A percentile compares a stretch with the other conserved stretches of the same genome.
Conservation (phyloP, 1,140 invertebrate genomes). For the Platyscapa corneri region DNA sequence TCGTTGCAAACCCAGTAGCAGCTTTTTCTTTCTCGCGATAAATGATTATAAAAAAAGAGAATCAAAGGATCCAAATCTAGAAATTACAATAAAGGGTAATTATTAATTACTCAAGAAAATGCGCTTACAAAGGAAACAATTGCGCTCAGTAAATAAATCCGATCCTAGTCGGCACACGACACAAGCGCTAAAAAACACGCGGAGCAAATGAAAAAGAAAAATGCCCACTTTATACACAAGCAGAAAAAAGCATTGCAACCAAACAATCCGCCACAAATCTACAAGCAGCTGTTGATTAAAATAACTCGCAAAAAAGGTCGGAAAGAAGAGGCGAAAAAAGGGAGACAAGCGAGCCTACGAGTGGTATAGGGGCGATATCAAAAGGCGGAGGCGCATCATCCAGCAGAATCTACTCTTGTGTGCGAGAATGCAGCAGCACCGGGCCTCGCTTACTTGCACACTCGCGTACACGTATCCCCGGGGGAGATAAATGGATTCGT, state of each 20-base stretch:
- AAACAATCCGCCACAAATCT: slow-evolving; percentile 1
- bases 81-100: background rate
- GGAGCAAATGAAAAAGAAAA: background rate
- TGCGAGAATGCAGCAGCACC: background rate
- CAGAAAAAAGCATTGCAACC: background rate
- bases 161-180: background rate
- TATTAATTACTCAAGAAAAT: background rate
- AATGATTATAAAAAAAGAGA: too few species aligned
- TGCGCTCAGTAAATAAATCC: background rate
- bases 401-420: background rate
- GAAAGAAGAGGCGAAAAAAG: background rate
- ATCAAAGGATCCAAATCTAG: background rate
- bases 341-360: background rate
- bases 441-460: background rate
- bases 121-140: background rate
- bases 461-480: background rate
- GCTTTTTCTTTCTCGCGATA: too few species aligned
- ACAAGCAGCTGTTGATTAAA: slow-evolving; percentile 36
- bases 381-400: slow-evolving; percentile 12
- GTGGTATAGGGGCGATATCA: slow-evolving; percentile 6
- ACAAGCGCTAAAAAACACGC: background rate
- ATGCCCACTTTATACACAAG: background rate
- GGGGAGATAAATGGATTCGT: slow-evolving; percentile 68
- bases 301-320: background rate
- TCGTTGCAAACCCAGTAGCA: too few species aligned